Conservation (phyloP, 2,888 invertebrate genomes). For the Metacarcinus magister region DNA sequence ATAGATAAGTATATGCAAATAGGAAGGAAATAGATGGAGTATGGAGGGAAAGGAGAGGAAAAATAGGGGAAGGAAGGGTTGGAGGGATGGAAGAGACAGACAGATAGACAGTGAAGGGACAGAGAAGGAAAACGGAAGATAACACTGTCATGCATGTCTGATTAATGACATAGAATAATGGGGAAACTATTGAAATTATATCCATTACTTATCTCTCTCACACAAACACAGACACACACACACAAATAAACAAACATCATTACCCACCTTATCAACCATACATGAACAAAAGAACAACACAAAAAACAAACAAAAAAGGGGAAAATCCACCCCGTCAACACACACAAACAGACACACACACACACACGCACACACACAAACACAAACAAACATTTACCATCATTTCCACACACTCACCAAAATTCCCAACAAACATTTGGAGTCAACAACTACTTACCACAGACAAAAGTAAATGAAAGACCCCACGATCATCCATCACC, state of each 20-base stretch:
- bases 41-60: background rate
- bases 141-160: background rate
- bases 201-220: background rate
- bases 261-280: too few species aligned
- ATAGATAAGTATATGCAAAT: background rate
- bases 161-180: background rate
- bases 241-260: background rate
- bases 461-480: constrained; percentile 29
- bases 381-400: background rate
- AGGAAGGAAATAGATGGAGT: background rate
- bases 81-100: too few species aligned
- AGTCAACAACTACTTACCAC: constrained; percentile 6
- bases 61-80: background rate
- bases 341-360: background rate
- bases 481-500: background rate
- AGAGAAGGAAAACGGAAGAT: background rate
- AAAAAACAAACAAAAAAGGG: too few species aligned
- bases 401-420: background rate
- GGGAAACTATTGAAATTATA: background rate
- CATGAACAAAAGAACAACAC: too few species aligned
- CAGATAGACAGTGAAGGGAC: background rate
- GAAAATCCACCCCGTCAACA: too few species aligned
- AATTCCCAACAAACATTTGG: constrained; percentile 1
- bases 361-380: background rate
- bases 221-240: background rate